Base-by-base conservation (phyloP, 2,888 invertebrate species). In the Brachyopa scutellaris region DNA sequence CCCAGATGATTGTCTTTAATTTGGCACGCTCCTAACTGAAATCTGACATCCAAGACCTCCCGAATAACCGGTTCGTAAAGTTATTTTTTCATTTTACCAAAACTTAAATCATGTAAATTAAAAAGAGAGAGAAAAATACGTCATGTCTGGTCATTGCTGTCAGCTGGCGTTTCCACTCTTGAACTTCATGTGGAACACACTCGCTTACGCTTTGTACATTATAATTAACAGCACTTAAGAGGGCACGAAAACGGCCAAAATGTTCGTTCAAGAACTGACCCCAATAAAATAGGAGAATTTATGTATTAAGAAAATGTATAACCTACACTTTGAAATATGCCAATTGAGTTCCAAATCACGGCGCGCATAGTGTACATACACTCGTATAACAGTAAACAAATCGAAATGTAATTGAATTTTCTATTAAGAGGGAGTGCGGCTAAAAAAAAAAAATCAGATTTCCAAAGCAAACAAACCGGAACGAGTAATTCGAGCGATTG, bases 211-310 rank as follows among this genome's bases (percentile, higher is more conserved):
- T n/a, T n/a, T n/a, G n/a, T n/a, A n/a, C n/a, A 11, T 9, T 23
- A 13, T 55, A 55, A 55, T 36, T 55, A 55, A 21, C 7, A 36
- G 7, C 21, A 38, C 36, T 55, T 55, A 23, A 55, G 15, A 38
- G n/a, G 38, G 23, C 38, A 55, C 0, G 55, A 51, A 51, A 51
- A 8, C 11, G 6, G 15, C 17, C 36, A 55, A 38, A 38, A 38
- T 38, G 36, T 42, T 23, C 11, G 1, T 55, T 13, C 11, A 38
- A 15, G 11, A 55, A 38, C 38, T 38, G 23, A 55, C 55, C 55
- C 38, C 23, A 13, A 38, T 55, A 36, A 55, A 38, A 2, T n/a
- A n/a, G n/a, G 38, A 23, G 8, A 38, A 23, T 55, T 33, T n/a
- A n/a, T n/a, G n/a, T 21, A 33, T 51, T 51, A 6, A 51, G 31